Conservation (phyloP, 2,888 invertebrate species). For the Drosophila suboccidentalis region DNA sequence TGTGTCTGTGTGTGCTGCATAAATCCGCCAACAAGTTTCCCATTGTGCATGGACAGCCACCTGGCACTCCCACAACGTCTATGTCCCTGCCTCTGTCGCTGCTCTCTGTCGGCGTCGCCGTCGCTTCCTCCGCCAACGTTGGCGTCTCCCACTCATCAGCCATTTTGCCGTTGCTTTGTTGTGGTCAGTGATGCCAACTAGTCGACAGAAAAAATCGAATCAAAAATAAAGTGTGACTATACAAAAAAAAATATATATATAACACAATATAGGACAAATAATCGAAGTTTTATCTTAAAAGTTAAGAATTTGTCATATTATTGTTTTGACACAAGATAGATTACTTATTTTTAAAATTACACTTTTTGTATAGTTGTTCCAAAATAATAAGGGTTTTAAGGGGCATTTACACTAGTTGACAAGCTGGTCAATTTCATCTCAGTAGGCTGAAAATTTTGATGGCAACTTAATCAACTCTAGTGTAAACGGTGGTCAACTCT, state of each 20-base stretch:
- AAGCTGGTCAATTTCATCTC: too few relatives aligned
- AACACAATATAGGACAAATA: neutral
- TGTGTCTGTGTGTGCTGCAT: conserved; percentile 60
- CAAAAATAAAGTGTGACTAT: neutral
- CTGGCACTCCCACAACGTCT: conserved; percentile 33
- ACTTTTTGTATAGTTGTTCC: too few relatives aligned
- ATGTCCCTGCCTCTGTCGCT: neutral
- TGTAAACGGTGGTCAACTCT: too few relatives aligned
- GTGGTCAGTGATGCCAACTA: conserved; percentile 35
- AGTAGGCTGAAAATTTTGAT: too few relatives aligned
- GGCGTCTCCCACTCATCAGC: conserved; percentile 34
- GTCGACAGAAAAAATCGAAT: neutral
- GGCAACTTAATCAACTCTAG: too few relatives aligned
- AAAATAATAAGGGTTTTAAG: too few relatives aligned
- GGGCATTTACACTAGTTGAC: too few relatives aligned
- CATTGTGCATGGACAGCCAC: conserved; percentile 72
- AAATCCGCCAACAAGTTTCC: conserved; percentile 82
- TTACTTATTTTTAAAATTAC: too few relatives aligned
- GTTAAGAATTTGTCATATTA: too few relatives aligned
- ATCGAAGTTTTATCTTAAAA: too few relatives aligned
- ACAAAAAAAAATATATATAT: too few relatives aligned
- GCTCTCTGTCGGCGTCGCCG: neutral
- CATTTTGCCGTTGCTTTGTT: conserved; percentile 63
- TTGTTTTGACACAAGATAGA: too few relatives aligned
- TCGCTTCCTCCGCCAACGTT: conserved; percentile 7